Evolutionary conservation across 2,888 invertebrate genomes (phyloP).

Genomic region (Lycophotia porphyrea): DNA sequence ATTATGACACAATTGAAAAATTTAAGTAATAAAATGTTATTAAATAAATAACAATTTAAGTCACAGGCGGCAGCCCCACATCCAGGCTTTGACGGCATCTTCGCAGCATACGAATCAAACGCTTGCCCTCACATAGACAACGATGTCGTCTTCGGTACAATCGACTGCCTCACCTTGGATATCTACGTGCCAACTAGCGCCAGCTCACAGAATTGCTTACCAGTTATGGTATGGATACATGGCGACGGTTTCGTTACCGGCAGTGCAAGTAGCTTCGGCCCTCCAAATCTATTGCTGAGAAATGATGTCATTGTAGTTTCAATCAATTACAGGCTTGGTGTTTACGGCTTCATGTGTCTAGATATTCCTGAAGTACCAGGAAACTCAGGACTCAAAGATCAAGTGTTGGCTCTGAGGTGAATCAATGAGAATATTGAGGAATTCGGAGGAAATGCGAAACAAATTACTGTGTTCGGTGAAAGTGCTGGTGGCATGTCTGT

Average conservation of each 20-base stretch:
- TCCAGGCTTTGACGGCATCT: slow-evolving; percentile 53
- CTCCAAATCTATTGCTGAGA: slow-evolving; percentile 30
- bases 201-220: slow-evolving; percentile 35
- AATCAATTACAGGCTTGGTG: slow-evolving; percentile 55
- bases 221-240: slow-evolving; percentile 59
- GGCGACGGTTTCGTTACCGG: slow-evolving; percentile 42
- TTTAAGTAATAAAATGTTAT: too few species aligned
- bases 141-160: slow-evolving; percentile 39
- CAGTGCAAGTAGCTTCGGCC: neutral
- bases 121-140: slow-evolving; percentile 59
- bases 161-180: slow-evolving; percentile 65
- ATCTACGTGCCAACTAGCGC: slow-evolving; percentile 64
- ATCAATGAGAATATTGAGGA: slow-evolving; percentile 70
- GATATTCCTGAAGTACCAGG: slow-evolving; percentile 69
- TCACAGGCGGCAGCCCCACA: slow-evolving; percentile 62
- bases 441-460: slow-evolving; percentile 69
- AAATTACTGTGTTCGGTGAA: slow-evolving; percentile 68
- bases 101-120: slow-evolving; percentile 64
- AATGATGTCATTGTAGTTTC: slow-evolving; percentile 55
- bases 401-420: slow-evolving; percentile 72
- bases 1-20: too few species aligned
- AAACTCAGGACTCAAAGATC: slow-evolving; percentile 75
- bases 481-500: slow-evolving; percentile 69
- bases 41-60: neutral
- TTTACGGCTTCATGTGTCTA: slow-evolving; percentile 71